A percentile compares a stretch with the other conserved stretches of the same genome.
Conservation (phyloP, 2,888 invertebrate species). For the Troides helena region DNA sequence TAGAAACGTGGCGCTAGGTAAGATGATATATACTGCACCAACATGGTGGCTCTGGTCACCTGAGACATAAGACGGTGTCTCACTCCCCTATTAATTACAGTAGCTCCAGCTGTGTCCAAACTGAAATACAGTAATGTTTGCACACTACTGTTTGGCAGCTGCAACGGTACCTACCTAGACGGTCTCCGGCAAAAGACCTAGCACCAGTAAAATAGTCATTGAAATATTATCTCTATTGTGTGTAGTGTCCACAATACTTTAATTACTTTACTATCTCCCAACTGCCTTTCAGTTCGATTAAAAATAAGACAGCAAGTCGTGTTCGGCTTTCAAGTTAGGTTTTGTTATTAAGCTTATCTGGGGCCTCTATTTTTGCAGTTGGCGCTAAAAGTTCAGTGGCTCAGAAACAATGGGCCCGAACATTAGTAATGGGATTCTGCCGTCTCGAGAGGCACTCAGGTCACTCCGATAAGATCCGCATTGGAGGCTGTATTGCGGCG, state of each 20-base stretch:
- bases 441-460: constrained; percentile 46
- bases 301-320: constrained; percentile 27
- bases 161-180: too few relatives aligned
- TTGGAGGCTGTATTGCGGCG: constrained; percentile 27
- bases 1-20: too few relatives aligned
- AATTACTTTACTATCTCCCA: constrained; percentile 11
- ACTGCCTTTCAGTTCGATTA: constrained; percentile 4
- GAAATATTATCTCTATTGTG: too few relatives aligned
- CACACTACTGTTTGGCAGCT: too few relatives aligned
- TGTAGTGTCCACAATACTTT: not conserved
- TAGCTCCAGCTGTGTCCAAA: too few relatives aligned
- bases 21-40: too few relatives aligned
- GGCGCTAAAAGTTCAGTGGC: constrained; percentile 39
- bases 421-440: constrained; percentile 50
- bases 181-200: too few relatives aligned
- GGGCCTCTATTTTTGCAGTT: constrained; percentile 33
- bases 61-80: too few relatives aligned
- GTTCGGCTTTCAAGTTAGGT: constrained; percentile 34
- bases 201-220: too few relatives aligned
- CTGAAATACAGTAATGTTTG: too few relatives aligned
- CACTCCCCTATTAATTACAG: too few relatives aligned
- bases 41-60: too few relatives aligned
- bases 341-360: constrained; percentile 43
- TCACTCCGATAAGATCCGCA: constrained; percentile 38
- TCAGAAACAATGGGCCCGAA: constrained; percentile 52